Conservation (phyloP, 2,888 invertebrate genomes). For the Deroplatys truncata region DNA sequence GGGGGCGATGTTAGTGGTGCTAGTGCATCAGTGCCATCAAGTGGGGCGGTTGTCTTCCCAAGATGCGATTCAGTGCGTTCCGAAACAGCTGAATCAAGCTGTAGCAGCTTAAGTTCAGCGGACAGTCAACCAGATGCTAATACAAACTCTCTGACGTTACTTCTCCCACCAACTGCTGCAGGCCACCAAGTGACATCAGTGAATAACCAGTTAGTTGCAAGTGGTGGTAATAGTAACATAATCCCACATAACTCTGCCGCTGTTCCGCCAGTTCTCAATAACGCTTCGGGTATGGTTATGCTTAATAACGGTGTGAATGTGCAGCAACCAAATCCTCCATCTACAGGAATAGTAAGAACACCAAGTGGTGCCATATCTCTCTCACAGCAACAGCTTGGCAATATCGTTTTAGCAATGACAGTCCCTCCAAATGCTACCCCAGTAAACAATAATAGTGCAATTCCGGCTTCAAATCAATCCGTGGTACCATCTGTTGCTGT, state of each 20-base stretch:
- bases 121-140: constrained; percentile 39
- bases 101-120: constrained; percentile 36
- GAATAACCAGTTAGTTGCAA: constrained; percentile 20
- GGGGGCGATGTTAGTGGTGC: constrained; percentile 24
- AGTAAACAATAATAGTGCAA: constrained; percentile 23
- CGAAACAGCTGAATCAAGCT: constrained; percentile 57
- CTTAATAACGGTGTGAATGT: constrained; percentile 22
- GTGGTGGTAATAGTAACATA: constrained; percentile 9
- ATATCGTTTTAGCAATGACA: constrained; percentile 31
- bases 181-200: constrained; percentile 22
- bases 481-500: background rate
- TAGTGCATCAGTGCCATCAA: background rate
- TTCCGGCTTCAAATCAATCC: constrained; percentile 32
- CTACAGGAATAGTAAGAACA: constrained; percentile 21
- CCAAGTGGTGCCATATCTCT: constrained; percentile 19
- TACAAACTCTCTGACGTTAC: constrained; percentile 34
- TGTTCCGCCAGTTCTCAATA: constrained; percentile 8
- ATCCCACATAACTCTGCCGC: constrained; percentile 5
- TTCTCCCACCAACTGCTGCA: constrained; percentile 35
- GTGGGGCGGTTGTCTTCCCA: constrained; percentile 34
- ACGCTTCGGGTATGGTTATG: constrained; percentile 26
- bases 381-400: constrained; percentile 28
- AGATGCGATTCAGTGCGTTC: constrained; percentile 57
- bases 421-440: constrained; percentile 22
- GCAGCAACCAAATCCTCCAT: constrained; percentile 1